Conservation (phyloP, 1,140 invertebrate species). For the Thaumetopoea pityocampa region DNA sequence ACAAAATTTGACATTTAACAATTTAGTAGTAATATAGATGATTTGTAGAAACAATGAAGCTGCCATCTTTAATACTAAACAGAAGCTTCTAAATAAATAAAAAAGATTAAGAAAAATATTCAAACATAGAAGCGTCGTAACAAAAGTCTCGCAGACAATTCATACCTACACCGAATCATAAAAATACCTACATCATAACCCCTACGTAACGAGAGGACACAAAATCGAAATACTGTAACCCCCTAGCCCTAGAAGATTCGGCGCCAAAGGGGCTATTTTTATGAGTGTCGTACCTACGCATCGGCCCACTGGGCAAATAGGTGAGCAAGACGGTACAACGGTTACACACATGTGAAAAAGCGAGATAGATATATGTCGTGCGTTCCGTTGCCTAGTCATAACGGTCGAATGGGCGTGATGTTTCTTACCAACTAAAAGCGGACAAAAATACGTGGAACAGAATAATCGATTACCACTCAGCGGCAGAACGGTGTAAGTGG, state of each 20-base stretch:
- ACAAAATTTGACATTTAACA: no score
- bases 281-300: slow-evolving; percentile 67
- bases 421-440: slow-evolving; percentile 71
- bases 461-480: slow-evolving; percentile 56
- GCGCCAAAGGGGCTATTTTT: slow-evolving; percentile 73
- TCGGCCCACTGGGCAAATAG: slow-evolving; percentile 66
- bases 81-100: no score
- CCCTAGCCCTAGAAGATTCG: slow-evolving; percentile 67
- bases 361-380: slow-evolving; percentile 55
- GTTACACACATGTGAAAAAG: slow-evolving; percentile 57
- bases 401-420: slow-evolving; percentile 75
- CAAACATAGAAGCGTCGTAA: no score
- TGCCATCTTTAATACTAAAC: no score
- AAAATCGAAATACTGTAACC: slow-evolving; percentile 59
- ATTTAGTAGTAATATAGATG: no score
- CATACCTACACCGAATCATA: slow-evolving; percentile 43
- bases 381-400: slow-evolving; percentile 68
- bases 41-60: no score
- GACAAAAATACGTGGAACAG: slow-evolving; percentile 73
- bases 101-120: no score
- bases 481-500: slow-evolving; percentile 48
- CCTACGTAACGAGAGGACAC: slow-evolving; percentile 55
- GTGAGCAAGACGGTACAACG: slow-evolving; percentile 42
- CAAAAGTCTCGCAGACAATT: slow-evolving; percentile 18
- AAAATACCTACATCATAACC: slow-evolving; percentile 25